Conservation (phyloP, 2,797 vertebrate genomes). For the Novumbra hubbsi region DNA sequence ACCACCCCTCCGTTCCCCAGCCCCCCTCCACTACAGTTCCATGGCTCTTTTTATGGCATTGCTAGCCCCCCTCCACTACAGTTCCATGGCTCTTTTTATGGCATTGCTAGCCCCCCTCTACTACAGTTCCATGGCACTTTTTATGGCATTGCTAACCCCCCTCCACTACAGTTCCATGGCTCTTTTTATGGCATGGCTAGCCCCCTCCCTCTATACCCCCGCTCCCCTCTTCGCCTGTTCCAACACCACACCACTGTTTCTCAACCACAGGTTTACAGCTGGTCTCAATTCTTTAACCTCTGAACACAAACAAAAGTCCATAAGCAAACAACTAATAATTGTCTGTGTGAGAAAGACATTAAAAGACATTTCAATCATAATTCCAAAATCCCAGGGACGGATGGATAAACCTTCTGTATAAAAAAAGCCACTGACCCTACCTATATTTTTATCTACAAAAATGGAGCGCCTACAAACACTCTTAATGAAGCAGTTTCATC, state of each 20-base stretch:
- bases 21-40: neutral
- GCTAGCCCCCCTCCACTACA: constrained; percentile 35
- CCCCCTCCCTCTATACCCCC: constrained; percentile 36
- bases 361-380: neutral
- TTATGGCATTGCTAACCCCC: constrained; percentile 24
- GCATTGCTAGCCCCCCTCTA: constrained; percentile 28
- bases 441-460: neutral
- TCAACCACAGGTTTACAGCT: constrained; percentile 42
- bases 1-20: constrained; percentile 13
- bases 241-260: constrained; percentile 44
- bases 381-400: neutral
- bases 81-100: neutral
- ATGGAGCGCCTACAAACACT: no score
- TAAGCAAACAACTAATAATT: constrained; percentile 51
- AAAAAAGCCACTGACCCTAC: neutral
- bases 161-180: constrained; percentile 11
- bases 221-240: constrained; percentile 27
- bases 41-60: neutral
- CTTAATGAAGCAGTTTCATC: no score
- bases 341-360: neutral
- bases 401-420: no score
- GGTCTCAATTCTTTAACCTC: constrained; percentile 49
- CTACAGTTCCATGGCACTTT: neutral
- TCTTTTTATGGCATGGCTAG: constrained; percentile 7
- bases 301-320: constrained; percentile 46